These are phyloP conservation scores for Stenichneumon culpator DNA, from an alignment of 2,888 invertebrate species.

Conservation along the genomic window DNA sequence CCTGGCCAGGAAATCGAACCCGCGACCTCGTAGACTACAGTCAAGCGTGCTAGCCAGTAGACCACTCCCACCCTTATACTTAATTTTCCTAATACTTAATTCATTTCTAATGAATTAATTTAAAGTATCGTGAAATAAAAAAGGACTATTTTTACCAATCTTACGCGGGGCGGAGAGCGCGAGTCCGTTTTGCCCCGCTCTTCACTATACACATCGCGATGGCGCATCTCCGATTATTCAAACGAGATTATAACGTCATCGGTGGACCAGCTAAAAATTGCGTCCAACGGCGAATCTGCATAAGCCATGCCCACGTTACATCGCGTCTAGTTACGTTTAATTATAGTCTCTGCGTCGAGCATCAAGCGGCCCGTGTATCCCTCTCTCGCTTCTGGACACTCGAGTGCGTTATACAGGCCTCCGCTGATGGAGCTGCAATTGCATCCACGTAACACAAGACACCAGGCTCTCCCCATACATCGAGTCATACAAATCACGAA, in stretches of 20 bases:
- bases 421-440: slow-evolving; percentile 53
- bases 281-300: slow-evolving; percentile 55
- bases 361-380: slow-evolving; percentile 9
- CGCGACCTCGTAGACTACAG: too few relatives aligned
- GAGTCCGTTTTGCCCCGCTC: too few relatives aligned
- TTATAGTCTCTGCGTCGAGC: slow-evolving; percentile 52
- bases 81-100: too few relatives aligned
- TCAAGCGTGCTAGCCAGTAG: too few relatives aligned
- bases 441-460: slow-evolving; percentile 30
- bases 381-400: slow-evolving; percentile 32
- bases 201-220: background rate
- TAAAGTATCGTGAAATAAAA: too few relatives aligned
- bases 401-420: slow-evolving; percentile 29
- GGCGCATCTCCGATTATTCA: slow-evolving; percentile 14
- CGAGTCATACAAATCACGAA: slow-evolving; percentile 54
- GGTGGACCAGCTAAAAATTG: slow-evolving; percentile 34
- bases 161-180: too few relatives aligned
- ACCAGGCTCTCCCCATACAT: slow-evolving; percentile 34
- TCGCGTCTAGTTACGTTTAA: slow-evolving; percentile 64
- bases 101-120: too few relatives aligned
- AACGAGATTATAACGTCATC: slow-evolving; percentile 44
- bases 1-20: too few relatives aligned
- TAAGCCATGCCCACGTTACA: slow-evolving; percentile 55
- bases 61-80: too few relatives aligned
- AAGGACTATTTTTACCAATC: too few relatives aligned